These are phyloP conservation scores for Latrodectus geometricus DNA, from an alignment of 1,140 invertebrate species.

Conservation along the genomic window DNA sequence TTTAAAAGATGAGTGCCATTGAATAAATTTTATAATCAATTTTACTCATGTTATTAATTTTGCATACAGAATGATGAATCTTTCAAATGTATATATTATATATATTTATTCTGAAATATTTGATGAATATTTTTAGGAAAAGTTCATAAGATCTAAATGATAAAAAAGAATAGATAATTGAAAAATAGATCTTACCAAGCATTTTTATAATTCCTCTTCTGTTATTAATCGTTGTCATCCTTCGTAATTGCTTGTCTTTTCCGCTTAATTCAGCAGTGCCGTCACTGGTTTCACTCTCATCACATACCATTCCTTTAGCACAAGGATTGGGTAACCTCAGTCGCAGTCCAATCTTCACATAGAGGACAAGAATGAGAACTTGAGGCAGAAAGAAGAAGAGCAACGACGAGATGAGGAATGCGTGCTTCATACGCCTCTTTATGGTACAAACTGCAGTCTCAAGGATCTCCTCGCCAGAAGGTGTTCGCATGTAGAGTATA, in stretches of 20 bases:
- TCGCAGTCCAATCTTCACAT: constrained; percentile 83
- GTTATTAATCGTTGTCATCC: constrained; percentile 5
- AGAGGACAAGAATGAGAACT: constrained; percentile 85
- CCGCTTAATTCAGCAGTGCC: too few species aligned
- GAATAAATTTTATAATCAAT: too few species aligned
- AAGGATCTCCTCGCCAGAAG: constrained; percentile 12
- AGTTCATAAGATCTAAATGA: too few species aligned
- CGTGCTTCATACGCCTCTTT: constrained; percentile 70
- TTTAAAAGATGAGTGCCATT: too few species aligned
- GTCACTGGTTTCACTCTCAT: not conserved
- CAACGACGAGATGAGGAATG: constrained; percentile 86
- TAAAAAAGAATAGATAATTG: too few species aligned
- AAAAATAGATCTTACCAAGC: constrained; percentile 17
- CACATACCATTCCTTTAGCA: not conserved
- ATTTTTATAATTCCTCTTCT: constrained; percentile 54
- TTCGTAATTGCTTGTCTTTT: not conserved
- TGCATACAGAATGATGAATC: too few species aligned
- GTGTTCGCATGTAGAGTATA: constrained; percentile 57
- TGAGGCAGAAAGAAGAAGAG: constrained; percentile 88
- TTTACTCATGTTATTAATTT: too few species aligned
- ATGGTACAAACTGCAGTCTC: constrained; percentile 57
- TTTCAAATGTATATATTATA: too few species aligned
- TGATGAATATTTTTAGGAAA: too few species aligned
- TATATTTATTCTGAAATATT: too few species aligned
- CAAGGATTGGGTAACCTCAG: constrained; percentile 74